These are phyloP conservation scores for Temnothorax unifasciatus DNA, from an alignment of 2,888 invertebrate species.

Conservation along the genomic window DNA sequence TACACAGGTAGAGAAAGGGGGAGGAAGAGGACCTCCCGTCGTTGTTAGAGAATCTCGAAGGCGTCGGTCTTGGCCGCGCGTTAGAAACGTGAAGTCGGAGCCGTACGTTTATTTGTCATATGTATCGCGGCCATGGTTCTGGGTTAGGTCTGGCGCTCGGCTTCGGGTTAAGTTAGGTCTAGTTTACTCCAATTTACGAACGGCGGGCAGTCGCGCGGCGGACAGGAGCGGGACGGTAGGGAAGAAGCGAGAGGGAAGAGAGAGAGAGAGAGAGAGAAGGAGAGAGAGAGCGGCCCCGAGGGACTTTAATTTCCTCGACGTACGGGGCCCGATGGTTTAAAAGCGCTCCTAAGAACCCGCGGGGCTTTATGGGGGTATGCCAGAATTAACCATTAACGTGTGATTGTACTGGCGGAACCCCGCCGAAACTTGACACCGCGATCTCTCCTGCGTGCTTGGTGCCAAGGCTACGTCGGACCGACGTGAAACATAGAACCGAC, in stretches of 20 bases:
- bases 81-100: conserved; percentile 48
- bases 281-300: conserved; percentile 40
- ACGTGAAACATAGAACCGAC: conserved; percentile 72
- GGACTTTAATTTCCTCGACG: conserved; percentile 63
- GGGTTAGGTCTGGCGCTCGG: conserved; percentile 51
- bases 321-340: conserved; percentile 56
- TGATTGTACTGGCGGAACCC: conserved; percentile 75
- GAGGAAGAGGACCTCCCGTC: background rate
- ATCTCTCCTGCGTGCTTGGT: conserved; percentile 72
- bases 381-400: conserved; percentile 81
- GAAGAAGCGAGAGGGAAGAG: background rate
- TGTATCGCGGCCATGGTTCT: conserved; percentile 43
- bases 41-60: conserved; percentile 51
- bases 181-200: conserved; percentile 57
- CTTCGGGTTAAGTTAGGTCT: conserved; percentile 47
- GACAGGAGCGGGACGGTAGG: background rate
- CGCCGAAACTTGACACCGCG: conserved; percentile 80
- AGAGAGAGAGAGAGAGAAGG: background rate
- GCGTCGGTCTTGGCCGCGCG: conserved; percentile 45
- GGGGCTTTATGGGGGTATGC: conserved; percentile 71
- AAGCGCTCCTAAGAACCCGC: conserved; percentile 53
- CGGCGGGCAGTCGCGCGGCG: conserved; percentile 34
- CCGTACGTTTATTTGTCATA: conserved; percentile 53
- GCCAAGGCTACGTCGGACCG: conserved; percentile 73
- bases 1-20: background rate